phyloP scores from a whole-genome alignment of 2,113 vertebrate species.

The Megaleporinus macrocephalus region DNA sequence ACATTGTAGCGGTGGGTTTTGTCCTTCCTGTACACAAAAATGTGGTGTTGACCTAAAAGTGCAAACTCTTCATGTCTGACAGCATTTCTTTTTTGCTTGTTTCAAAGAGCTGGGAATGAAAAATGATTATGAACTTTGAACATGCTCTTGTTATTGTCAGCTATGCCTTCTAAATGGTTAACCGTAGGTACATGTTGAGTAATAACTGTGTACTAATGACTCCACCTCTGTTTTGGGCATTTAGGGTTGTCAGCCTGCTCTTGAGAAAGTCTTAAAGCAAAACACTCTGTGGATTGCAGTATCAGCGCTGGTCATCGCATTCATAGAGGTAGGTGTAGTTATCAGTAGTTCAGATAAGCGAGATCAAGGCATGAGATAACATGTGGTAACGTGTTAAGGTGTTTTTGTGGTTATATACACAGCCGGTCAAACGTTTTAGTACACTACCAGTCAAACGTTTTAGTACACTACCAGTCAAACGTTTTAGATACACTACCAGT shows the following conservation, averaged over 20 bases:
- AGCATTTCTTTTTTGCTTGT: too few species aligned
- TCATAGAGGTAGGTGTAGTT: constrained; percentile 82
- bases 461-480: too few species aligned
- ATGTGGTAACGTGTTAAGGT: too few species aligned
- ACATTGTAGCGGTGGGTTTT: too few species aligned
- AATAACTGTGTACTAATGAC: not conserved
- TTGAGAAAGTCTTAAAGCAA: constrained; percentile 69
- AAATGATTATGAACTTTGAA: not conserved
- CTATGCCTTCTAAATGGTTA: not conserved
- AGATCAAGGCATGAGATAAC: too few species aligned
- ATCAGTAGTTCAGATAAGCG: not conserved
- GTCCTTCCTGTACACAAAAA: too few species aligned
- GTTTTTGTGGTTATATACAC: too few species aligned
- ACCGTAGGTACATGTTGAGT: not conserved
- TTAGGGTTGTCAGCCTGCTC: constrained; percentile 79
- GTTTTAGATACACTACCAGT: too few species aligned
- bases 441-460: too few species aligned
- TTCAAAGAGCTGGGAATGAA: not conserved
- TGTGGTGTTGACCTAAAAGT: too few species aligned
- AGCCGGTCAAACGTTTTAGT: too few species aligned
- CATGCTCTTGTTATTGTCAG: not conserved
- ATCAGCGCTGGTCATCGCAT: constrained; percentile 84
- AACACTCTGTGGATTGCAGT: constrained; percentile 80
- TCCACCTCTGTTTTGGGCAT: constrained; percentile 55
- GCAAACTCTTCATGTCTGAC: not conserved